Base-by-base conservation (phyloP, 1,140 invertebrate species). In the Hypsibius dujardini region DNA sequence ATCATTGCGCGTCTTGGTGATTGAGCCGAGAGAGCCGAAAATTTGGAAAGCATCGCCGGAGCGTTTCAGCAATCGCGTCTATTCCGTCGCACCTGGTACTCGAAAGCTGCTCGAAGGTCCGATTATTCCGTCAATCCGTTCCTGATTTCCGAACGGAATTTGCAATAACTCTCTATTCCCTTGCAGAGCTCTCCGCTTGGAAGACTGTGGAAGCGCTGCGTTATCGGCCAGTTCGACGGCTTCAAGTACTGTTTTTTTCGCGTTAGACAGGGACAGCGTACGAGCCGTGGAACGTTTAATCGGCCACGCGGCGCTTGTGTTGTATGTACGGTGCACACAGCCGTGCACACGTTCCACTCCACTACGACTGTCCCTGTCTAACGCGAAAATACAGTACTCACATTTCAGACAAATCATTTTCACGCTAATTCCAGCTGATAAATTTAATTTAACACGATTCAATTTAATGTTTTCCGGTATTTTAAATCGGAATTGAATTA, bases 51-150 rank as follows among this genome's bases (percentile, higher is more conserved):
- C 80, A 70, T 76, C 82, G 1, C 75, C 77, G 47, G 82, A 83
- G 73, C 85, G 75, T 60, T 92, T 88, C 79, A 90, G 88, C 73
- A 95, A 95, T 80, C 81, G 92, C 76, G 92, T 95, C 0, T 88
- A 89, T 71, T 88, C 92, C 7, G 80, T 97, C 28, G 94, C 87
- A 81, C 85, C 85, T 69, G 85, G 85, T 56, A 88, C 90, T 12
- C 84, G 86, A 74, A 81, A 82, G 15, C 79, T 95, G 15, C 85
- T 95, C 76, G 84, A 85, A 74, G 76, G 80, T 81, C 76, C 75
- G 76, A 75, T 59, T 71, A 60, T 7, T 74, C 40, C 69, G n/a
- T 45, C 14, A 0, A 40, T 70, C 7, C 46, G 47, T 7, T 69
- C 28, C 28, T 28, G 28, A 28, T 28, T 28, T 28, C 28, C 28